Evolutionary conservation across 2,888 invertebrate genomes (phyloP).

Genomic region (Tachina grossa): DNA sequence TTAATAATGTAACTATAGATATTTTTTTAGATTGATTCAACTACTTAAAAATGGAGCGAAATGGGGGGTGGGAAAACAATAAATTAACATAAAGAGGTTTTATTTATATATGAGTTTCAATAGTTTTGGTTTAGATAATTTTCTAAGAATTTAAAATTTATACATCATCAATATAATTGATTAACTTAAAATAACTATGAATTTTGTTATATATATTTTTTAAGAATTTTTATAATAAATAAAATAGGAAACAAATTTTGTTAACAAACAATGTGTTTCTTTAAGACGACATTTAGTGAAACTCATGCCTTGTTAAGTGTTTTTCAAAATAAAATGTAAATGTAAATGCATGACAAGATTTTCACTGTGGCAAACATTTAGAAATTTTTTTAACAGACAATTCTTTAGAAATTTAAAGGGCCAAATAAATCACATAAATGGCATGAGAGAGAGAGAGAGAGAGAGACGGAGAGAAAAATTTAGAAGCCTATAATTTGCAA

Average conservation of each 20-base stretch:
- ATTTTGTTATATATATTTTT: not conserved
- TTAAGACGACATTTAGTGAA: not conserved
- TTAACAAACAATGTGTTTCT: not conserved
- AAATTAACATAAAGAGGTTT: not conserved
- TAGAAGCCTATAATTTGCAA: too few relatives aligned
- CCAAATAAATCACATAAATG: too few relatives aligned
- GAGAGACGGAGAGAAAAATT: too few relatives aligned
- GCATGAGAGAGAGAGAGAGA: too few relatives aligned
- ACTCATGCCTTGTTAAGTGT: not conserved
- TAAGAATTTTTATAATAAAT: conserved; percentile 8
- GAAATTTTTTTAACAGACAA: too few relatives aligned
- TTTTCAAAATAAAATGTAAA: too few relatives aligned
- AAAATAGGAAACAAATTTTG: conserved; percentile 37
- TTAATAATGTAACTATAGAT: conserved; percentile 38
- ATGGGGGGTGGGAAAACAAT: conserved; percentile 4
- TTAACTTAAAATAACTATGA: not conserved
- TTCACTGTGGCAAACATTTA: too few relatives aligned
- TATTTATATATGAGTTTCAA: not conserved
- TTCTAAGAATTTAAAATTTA: not conserved
- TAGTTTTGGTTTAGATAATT: conserved; percentile 3
- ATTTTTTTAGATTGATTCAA: conserved; percentile 37
- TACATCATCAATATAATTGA: not conserved
- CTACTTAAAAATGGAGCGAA: conserved; percentile 38
- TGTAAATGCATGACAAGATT: too few relatives aligned
- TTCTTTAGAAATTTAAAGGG: too few relatives aligned